These are phyloP conservation scores for Proales similis DNA, from an alignment of 1,140 invertebrate species.

Conservation along the genomic window DNA sequence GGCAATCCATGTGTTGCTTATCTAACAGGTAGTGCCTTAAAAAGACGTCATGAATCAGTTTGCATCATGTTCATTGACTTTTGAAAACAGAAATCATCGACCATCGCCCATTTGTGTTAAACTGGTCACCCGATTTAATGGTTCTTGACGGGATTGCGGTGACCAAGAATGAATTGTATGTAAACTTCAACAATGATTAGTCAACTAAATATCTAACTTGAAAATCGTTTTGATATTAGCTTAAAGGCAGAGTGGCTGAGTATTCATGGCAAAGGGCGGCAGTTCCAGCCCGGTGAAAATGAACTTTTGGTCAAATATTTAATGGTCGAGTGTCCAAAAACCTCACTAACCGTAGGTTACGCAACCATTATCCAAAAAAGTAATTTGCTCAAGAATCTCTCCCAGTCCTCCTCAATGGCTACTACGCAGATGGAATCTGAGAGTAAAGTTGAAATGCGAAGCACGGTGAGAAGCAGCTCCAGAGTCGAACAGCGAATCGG, in stretches of 20 bases:
- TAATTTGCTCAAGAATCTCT: too few relatives aligned
- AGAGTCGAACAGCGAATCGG: not conserved
- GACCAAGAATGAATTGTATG: conserved; percentile 77
- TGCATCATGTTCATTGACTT: conserved; percentile 44
- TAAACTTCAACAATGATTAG: not conserved
- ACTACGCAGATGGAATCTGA: too few relatives aligned
- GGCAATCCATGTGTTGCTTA: conserved; percentile 73
- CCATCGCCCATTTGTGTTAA: conserved; percentile 80
- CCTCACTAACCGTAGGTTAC: too few relatives aligned
- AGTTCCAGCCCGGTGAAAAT: conserved; percentile 77
- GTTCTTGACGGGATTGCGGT: conserved; percentile 78
- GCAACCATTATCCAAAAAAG: too few relatives aligned
- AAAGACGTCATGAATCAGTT: too few relatives aligned
- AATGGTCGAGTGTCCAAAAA: conserved; percentile 45
- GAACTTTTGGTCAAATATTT: conserved; percentile 71
- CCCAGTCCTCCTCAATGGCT: too few relatives aligned
- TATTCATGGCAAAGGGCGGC: conserved; percentile 77
- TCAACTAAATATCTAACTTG: not conserved
- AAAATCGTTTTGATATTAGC: conserved; percentile 53
- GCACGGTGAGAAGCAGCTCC: too few relatives aligned
- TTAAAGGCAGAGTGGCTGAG: conserved; percentile 89
- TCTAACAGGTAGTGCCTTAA: conserved; percentile 41
- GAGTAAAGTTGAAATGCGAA: too few relatives aligned
- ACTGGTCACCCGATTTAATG: conserved; percentile 80
- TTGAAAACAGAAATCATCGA: conserved; percentile 57